Percentiles rank a stretch among this genome's conserved stretches.
These are phyloP conservation scores for Diadophis punctatus DNA, from an alignment of 2,113 vertebrate genomes.

Conservation along the genomic window DNA sequence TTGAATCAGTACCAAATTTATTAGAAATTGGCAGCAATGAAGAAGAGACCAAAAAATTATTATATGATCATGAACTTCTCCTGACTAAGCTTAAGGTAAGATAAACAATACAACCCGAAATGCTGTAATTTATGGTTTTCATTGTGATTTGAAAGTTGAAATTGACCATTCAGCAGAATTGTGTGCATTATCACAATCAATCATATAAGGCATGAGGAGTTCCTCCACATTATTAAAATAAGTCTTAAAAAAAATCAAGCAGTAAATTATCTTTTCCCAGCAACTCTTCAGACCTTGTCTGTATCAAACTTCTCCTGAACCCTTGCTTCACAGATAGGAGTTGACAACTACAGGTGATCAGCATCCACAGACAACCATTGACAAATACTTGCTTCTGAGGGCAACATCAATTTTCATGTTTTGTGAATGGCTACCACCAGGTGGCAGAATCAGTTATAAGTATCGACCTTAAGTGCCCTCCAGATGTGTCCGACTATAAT, in stretches of 20 bases:
- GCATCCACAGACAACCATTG: neutral
- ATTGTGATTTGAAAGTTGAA: neutral
- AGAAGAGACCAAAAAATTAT: slow-evolving; percentile 80
- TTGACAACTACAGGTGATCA: neutral
- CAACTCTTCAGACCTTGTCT: neutral
- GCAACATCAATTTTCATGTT: neutral
- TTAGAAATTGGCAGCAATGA: slow-evolving; percentile 86
- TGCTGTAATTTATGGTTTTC: neutral
- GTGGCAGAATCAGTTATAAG: neutral
- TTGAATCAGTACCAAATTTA: slow-evolving; percentile 83
- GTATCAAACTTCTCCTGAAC: neutral
- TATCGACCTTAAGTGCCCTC: neutral
- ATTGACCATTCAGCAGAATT: neutral
- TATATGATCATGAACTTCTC: slow-evolving; percentile 83
- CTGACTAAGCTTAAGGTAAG: slow-evolving; percentile 86
- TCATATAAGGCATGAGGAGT: neutral
- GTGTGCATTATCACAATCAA: neutral
- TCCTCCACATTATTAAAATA: neutral
- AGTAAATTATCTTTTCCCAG: neutral
- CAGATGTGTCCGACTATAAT: neutral
- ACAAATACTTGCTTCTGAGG: neutral
- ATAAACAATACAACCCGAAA: neutral
- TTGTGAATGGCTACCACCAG: neutral
- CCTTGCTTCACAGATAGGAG: neutral
- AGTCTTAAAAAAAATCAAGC: neutral